A percentile compares a stretch with the other conserved stretches of the same genome.
These are phyloP conservation scores for Euwallacea similis DNA, from an alignment of 1,140 invertebrate genomes.

Conservation along the genomic window DNA sequence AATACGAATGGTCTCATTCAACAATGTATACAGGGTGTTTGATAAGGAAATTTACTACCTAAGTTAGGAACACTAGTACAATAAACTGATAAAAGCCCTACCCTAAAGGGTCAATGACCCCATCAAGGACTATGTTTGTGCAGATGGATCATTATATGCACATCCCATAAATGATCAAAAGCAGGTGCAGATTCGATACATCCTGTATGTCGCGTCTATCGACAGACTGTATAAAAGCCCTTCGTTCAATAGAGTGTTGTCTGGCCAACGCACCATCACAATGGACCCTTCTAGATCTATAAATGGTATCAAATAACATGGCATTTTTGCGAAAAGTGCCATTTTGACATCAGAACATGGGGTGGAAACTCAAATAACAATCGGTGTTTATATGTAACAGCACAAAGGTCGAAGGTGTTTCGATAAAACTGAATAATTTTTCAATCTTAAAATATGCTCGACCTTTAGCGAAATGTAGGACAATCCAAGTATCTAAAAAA, in stretches of 20 bases:
- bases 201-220: constrained; percentile 27
- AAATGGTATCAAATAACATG: not conserved
- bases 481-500: too few species aligned
- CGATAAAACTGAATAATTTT: too few species aligned
- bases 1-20: constrained; percentile 17
- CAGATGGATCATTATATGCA: constrained; percentile 24
- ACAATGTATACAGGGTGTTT: constrained; percentile 18
- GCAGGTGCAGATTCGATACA: constrained; percentile 26
- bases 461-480: too few species aligned
- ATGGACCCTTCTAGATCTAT: constrained; percentile 6
- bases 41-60: not conserved
- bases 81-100: not conserved
- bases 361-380: too few species aligned
- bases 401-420: too few species aligned
- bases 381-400: too few species aligned
- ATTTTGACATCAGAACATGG: too few species aligned
- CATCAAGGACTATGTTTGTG: constrained; percentile 20
- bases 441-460: too few species aligned
- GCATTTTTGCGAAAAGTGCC: too few species aligned
- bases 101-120: not conserved
- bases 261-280: constrained; percentile 4
- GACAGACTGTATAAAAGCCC: constrained; percentile 18
- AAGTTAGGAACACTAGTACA: not conserved
- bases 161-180: constrained; percentile 1
- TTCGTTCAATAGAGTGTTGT: constrained; percentile 12